A percentile compares a stretch with the other conserved stretches of the same genome.
Conservation (phyloP, 2,888 invertebrate species). For the Synergus umbraculus region DNA sequence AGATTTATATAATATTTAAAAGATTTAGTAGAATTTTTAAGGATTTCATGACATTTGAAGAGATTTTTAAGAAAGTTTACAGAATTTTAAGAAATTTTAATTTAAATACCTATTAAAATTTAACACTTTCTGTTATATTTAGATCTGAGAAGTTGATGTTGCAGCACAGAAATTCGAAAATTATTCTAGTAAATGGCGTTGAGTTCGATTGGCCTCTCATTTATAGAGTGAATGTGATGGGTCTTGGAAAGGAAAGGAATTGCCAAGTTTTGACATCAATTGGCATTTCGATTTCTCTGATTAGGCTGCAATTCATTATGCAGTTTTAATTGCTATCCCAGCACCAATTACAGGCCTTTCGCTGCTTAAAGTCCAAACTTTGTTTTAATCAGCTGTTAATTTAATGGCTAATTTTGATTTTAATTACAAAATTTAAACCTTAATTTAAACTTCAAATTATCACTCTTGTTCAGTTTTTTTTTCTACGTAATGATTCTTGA, state of each 20-base stretch:
- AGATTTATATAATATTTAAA: no score
- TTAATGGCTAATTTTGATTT: background rate
- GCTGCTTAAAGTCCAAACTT: background rate
- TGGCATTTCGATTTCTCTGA: constrained; percentile 50
- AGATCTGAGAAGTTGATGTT: background rate
- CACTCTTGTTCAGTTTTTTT: background rate
- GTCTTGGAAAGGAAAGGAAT: constrained; percentile 46
- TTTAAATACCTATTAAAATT: background rate
- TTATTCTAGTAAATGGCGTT: background rate
- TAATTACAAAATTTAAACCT: background rate
- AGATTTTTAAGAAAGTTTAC: no score
- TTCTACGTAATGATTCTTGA: no score
- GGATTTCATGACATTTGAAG: no score
- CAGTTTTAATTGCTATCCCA: constrained; percentile 11
- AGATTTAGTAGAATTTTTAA: no score
- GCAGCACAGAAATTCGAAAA: background rate
- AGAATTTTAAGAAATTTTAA: background rate
- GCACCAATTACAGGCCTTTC: background rate
- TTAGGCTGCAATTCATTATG: constrained; percentile 17
- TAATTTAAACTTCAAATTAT: background rate
- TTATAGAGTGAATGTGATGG: background rate
- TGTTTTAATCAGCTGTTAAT: background rate
- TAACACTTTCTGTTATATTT: background rate
- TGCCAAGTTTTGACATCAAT: constrained; percentile 52
- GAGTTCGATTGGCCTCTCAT: background rate